A percentile compares a stretch with the other conserved stretches of the same genome.
Conservation (phyloP, 2,888 invertebrate species). For the Camptogramma bilineatum region DNA sequence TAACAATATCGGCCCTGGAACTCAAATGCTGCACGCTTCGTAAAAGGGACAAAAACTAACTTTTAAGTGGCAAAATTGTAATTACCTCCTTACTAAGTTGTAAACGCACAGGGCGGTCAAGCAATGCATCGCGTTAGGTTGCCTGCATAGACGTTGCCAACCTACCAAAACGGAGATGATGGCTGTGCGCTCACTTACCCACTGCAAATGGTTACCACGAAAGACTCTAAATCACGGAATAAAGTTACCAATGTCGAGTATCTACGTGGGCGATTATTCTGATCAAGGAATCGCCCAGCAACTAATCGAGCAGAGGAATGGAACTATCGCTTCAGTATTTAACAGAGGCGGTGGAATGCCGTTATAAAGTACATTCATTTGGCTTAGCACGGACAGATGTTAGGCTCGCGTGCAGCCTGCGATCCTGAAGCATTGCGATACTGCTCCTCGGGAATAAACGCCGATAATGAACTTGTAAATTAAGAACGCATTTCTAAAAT, state of each 20-base stretch:
- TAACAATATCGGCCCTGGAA: too few relatives aligned
- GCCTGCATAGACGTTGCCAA: too few relatives aligned
- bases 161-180: too few relatives aligned
- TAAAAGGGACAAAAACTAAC: too few relatives aligned
- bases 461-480: conserved; percentile 54
- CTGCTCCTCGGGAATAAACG: conserved; percentile 50
- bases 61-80: too few relatives aligned
- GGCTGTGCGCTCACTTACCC: too few relatives aligned
- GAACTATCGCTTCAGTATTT: conserved; percentile 52
- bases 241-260: conserved; percentile 26
- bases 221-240: too few relatives aligned
- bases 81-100: too few relatives aligned
- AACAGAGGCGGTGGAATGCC: conserved; percentile 53
- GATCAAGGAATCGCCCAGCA: conserved; percentile 48
- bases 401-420: conserved; percentile 60
- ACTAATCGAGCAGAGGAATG: conserved; percentile 49
- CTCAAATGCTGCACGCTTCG: too few relatives aligned
- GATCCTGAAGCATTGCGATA: conserved; percentile 57
- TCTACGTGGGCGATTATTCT: conserved; percentile 47
- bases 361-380: conserved; percentile 58
- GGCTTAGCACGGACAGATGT: conserved; percentile 64
- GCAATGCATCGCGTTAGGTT: too few relatives aligned
- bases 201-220: too few relatives aligned
- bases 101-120: too few relatives aligned
- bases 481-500: conserved; percentile 47